Evolutionary conservation across 2,888 invertebrate genomes (phyloP), one percentile per base, ranked within the genome.

Genomic region (Philereme vetulata): DNA sequence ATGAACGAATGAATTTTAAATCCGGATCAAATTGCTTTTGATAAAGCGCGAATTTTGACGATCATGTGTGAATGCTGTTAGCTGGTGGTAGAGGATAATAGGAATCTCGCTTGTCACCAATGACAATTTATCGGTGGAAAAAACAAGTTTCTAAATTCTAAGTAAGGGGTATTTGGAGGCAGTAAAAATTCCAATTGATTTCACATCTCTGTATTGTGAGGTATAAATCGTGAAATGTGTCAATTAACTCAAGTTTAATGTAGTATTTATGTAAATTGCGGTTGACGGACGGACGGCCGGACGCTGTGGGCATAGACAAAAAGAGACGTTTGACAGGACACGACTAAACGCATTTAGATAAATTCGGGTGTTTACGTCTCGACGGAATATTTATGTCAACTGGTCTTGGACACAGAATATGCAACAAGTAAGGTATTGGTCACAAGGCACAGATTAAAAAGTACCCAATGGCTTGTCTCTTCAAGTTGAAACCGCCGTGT

Each of bases 191-290:
- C 71, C 71, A 60, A 67, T 67, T 71, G 71, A 69, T 69, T 71
- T 71, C 67, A 71, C 67, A 63, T 69, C 66, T 68, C 78, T 72
- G 81, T 80, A 81, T 79, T 76, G 80, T 77, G 79, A 74, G 75
- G 77, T 78, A 91, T 90, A 91, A 90, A 91, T 91, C 90, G 83
- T 86, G 80, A 82, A 84, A 90, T 85, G 86, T 89, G 91, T 92
- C 91, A 91, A 92, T 92, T 91, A 91, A 90, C 85, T 87, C 86
- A 83, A 75, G 75, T 80, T 78, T 89, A 90, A 92, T 92, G 89
- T 85, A 72, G 85, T 85, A 88, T 89, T 89, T 89, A 92, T 92
- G 91, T 87, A 82, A 90, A 92, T 90, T 74, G 67, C 65, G 72
- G 73, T 81, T 82, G 82, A 85, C 76, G 82, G 84, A 85, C 84